Evolutionary conservation across 2,113 vertebrate species (phyloP).

Genomic region (Porphyrio hochstetteri): DNA sequence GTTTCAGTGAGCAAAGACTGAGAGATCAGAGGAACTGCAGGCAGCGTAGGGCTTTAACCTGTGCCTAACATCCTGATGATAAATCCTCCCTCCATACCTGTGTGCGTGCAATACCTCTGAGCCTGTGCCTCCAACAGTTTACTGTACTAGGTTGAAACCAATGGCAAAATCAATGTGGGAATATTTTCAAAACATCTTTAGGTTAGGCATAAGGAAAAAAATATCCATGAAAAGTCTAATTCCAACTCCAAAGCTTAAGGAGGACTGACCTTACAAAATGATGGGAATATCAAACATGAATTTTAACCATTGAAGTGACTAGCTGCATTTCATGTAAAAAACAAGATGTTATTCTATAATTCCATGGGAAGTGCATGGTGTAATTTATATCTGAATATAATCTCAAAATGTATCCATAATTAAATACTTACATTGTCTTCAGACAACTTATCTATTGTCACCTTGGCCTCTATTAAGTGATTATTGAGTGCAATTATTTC

Average conservation of each 20-base stretch:
- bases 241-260: background rate
- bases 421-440: constrained; percentile 92
- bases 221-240: background rate
- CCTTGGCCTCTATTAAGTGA: constrained; percentile 95
- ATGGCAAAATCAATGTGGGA: background rate
- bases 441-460: constrained; percentile 93
- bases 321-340: background rate
- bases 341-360: background rate
- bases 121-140: background rate
- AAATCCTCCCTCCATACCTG: background rate
- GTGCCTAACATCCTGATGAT: background rate
- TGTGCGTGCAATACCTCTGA: background rate
- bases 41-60: background rate
- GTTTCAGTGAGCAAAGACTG: background rate
- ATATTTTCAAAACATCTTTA: background rate
- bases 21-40: background rate
- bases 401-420: background rate
- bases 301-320: background rate
- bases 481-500: constrained; percentile 96
- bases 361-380: background rate
- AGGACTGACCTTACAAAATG: background rate
- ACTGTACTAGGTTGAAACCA: background rate
- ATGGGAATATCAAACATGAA: background rate
- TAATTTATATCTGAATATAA: background rate
- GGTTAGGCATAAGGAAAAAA: background rate